Conservation (phyloP, 2,888 invertebrate species). For the Pristionchus japonicus region DNA sequence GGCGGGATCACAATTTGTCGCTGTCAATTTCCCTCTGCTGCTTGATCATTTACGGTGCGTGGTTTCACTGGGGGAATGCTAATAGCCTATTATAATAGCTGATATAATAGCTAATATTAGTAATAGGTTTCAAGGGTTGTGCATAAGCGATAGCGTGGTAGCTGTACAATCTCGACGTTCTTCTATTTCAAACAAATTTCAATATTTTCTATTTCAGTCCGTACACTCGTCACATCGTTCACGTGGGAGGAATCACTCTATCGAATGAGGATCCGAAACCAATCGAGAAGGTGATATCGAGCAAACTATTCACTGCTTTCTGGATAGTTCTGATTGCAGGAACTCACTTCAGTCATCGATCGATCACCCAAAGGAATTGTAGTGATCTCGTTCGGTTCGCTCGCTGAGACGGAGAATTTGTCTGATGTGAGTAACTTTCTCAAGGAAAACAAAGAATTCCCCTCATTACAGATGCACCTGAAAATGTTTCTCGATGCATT, state of each 20-base stretch:
- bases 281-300: background rate
- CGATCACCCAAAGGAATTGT: background rate
- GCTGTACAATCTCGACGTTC: background rate
- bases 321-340: background rate
- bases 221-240: conserved; percentile 2
- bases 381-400: conserved; percentile 5
- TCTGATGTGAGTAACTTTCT: background rate
- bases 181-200: background rate
- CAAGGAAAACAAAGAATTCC: background rate
- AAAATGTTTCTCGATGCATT: conserved; percentile 3
- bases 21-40: conserved; percentile 28
- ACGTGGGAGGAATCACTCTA: conserved; percentile 21
- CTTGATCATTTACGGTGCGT: conserved; percentile 8
- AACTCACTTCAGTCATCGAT: background rate
- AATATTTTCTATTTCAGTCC: background rate
- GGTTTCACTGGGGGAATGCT: background rate
- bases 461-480: background rate
- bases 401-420: background rate
- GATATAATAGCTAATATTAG: no score
- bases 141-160: background rate
- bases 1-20: conserved; percentile 14
- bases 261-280: background rate
- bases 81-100: no score
- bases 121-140: no score
- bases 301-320: background rate